A percentile compares a stretch with the other conserved stretches of the same genome.
These are phyloP conservation scores for Erannis defoliaria DNA, from an alignment of 2,888 invertebrate genomes.

Conservation along the genomic window DNA sequence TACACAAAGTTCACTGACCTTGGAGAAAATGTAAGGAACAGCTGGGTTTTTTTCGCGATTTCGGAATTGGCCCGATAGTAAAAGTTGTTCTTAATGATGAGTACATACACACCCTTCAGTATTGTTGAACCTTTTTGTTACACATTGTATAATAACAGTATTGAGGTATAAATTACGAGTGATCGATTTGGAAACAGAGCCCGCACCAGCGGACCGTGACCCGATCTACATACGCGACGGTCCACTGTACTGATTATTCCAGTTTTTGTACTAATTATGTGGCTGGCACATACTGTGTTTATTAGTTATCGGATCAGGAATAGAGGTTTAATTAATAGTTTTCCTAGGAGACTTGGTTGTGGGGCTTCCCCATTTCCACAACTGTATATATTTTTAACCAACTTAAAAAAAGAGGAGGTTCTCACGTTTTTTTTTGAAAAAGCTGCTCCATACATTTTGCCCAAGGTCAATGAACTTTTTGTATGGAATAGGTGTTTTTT, in stretches of 20 bases:
- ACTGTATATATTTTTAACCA: background rate
- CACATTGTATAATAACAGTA: background rate
- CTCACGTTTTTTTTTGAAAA: background rate
- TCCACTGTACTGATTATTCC: slow-evolving; percentile 4
- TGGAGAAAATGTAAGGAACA: too few relatives aligned
- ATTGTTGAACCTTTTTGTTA: too few relatives aligned
- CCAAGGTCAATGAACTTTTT: too few relatives aligned
- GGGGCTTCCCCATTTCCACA: background rate
- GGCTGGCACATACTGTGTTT: background rate
- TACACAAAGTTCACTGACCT: too few relatives aligned
- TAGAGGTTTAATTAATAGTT: slow-evolving; percentile 3
- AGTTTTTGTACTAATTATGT: background rate
- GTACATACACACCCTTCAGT: too few relatives aligned
- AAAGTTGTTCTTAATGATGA: too few relatives aligned
- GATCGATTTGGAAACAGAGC: slow-evolving; percentile 14
- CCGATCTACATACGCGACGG: slow-evolving; percentile 17
- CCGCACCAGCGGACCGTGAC: slow-evolving; percentile 1
- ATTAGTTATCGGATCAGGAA: slow-evolving; percentile 14
- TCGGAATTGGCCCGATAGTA: too few relatives aligned
- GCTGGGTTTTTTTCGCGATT: too few relatives aligned
- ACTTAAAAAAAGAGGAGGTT: too few relatives aligned
- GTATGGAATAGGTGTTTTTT: too few relatives aligned
- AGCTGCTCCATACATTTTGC: too few relatives aligned
- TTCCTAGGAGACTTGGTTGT: background rate
- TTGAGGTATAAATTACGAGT: slow-evolving; percentile 3